phyloP scores from a whole-genome alignment of 1,140 invertebrate genomes.

The Bombus picipes region DNA sequence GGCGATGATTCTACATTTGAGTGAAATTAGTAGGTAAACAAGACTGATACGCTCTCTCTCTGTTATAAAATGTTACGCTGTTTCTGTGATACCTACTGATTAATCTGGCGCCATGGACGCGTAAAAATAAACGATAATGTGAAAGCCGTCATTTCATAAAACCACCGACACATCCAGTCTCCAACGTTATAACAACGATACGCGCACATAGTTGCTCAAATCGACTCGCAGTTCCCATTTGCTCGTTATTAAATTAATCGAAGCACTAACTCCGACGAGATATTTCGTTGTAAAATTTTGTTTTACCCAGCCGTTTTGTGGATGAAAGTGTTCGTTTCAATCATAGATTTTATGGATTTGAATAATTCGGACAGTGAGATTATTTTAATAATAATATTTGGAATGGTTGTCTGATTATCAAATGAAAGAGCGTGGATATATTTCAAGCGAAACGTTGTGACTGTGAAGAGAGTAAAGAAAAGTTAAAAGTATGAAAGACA shows the following conservation, averaged over 20 bases:
- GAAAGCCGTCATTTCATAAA: neutral
- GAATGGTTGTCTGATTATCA: too few relatives aligned
- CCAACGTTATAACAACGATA: neutral
- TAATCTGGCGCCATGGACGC: neutral
- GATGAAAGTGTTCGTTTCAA: neutral
- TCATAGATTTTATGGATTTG: too few relatives aligned
- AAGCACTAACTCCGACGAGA: too few relatives aligned
- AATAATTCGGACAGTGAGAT: too few relatives aligned
- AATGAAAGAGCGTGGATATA: too few relatives aligned
- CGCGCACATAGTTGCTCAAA: neutral
- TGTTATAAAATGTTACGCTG: neutral
- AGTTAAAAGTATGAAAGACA: too few relatives aligned
- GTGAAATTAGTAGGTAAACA: constrained; percentile 30
- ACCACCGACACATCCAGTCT: neutral
- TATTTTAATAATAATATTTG: too few relatives aligned
- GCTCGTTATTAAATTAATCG: constrained; percentile 4
- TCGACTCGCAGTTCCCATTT: neutral
- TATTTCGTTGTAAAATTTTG: neutral
- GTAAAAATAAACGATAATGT: neutral
- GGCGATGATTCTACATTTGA: neutral
- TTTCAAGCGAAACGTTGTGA: too few relatives aligned
- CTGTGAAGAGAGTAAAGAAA: too few relatives aligned
- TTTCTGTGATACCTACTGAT: neutral
- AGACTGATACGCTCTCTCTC: neutral
- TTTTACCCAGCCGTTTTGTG: neutral